Percentiles rank a stretch among this genome's conserved stretches.
Conservation (phyloP, 2,113 vertebrate species). For the Eulemur rufifrons region DNA sequence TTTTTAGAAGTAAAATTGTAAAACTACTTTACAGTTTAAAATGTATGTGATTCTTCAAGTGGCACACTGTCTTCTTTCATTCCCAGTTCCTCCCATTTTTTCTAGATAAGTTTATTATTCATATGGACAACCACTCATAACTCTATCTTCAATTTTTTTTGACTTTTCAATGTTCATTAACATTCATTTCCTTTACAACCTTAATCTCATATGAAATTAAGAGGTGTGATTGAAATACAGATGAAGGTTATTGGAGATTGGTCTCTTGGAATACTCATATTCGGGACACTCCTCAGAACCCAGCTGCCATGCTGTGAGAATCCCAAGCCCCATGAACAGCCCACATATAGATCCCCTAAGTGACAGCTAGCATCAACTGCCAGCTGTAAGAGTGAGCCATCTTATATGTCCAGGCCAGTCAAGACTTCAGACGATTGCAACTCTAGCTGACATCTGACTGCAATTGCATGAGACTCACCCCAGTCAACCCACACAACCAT, state of each 20-base stretch:
- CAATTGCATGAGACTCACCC: background rate
- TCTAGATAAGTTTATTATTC: background rate
- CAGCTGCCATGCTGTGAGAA: background rate
- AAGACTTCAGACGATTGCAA: background rate
- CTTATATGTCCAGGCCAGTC: background rate
- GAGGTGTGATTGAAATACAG: background rate
- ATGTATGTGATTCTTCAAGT: background rate
- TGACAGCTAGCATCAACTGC: background rate
- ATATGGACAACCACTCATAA: background rate
- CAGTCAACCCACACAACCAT: background rate
- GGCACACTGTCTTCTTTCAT: background rate
- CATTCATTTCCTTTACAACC: background rate
- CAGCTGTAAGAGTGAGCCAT: background rate
- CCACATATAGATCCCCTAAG: background rate
- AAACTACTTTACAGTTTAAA: background rate
- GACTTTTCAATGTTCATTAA: background rate
- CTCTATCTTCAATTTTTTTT: background rate
- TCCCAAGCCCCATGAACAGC: background rate
- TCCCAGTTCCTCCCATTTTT: background rate
- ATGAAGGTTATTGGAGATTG: background rate
- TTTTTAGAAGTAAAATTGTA: background rate
- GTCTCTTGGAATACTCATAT: background rate
- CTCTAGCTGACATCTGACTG: background rate
- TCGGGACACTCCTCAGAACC: background rate
- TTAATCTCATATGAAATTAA: background rate